Evolutionary conservation across 2,888 invertebrate species (phyloP), one percentile per base, ranked within the genome.

Genomic region (Drosophila diplacantha): DNA sequence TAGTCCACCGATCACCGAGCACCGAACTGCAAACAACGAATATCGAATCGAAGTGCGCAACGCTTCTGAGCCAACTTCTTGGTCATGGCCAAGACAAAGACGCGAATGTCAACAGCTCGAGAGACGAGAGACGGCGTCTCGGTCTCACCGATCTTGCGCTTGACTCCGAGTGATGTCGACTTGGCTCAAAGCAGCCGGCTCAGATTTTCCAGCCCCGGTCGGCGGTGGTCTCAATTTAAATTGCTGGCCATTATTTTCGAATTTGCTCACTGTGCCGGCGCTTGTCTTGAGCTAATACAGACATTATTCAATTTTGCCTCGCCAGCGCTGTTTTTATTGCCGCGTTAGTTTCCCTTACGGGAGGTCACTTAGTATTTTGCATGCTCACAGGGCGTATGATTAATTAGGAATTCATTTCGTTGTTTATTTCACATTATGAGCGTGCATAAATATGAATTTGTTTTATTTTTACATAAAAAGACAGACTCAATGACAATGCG

Each of bases 51-150:
- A 56, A 65, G 59, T 52, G 50, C 69, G 52, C 54, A 61, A 51
- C 64, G 72, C 72, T 69, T 60, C 72, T 74, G 59, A 80, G 69
- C 74, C 74, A 74, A 72, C 81, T 81, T 81, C 80, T 83, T 81
- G 81, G 81, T 81, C 81, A 81, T 67, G 81, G 83, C 68, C 81
- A 70, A 76, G 68, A 61, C 51, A 72, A 70, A 76, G 66, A 61
- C 53, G 73, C 78, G 80, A 83, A 81, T 81, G 81, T 81, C 81
- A 81, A 75, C 83, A 69, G 74, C 71, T 65, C 37, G 56, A 26
- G 35, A 39, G 35, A 22, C 50, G 43, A n/a, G 22, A 39, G 22
- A 14, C 39, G 29, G 34, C 26, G 24, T 16, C 26, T 24, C n/a
- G 9, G n/a, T 35, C 38, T 20, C 22, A 11, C 38, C 22, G 51